These are phyloP conservation scores for Spinus olivaceus DNA, from an alignment of 2,797 vertebrate species.

Conservation along the genomic window DNA sequence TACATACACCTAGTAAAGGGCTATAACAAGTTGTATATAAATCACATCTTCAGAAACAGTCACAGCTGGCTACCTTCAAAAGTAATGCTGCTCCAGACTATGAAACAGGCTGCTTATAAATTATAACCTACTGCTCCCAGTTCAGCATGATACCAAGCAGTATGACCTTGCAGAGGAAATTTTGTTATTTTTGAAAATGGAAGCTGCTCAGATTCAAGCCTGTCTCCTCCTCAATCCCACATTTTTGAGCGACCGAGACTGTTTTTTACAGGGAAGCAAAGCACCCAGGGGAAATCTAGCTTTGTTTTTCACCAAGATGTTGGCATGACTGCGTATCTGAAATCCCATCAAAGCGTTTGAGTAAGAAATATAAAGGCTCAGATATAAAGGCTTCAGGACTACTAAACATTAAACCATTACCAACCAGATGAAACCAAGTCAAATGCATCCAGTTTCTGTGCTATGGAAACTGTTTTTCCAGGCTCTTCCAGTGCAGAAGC, in stretches of 20 bases:
- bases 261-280: background rate
- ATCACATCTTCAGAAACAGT: conserved; percentile 49
- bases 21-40: conserved; percentile 38
- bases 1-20: conserved; percentile 31
- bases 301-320: background rate
- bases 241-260: background rate
- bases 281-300: background rate
- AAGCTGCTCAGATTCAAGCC: conserved; percentile 9
- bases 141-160: background rate
- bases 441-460: conserved; percentile 34
- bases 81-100: conserved; percentile 36
- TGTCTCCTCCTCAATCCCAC: background rate
- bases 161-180: background rate
- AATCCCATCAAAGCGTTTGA: background rate
- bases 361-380: conserved; percentile 18
- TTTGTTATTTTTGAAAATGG: background rate
- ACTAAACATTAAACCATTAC: conserved; percentile 22
- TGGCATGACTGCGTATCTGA: background rate
- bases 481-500: conserved; percentile 36
- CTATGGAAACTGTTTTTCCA: conserved; percentile 55
- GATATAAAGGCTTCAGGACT: conserved; percentile 15
- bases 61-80: conserved; percentile 57
- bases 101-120: conserved; percentile 47
- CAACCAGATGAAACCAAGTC: background rate
- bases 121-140: conserved; percentile 9